Percentiles rank a stretch among this genome's conserved stretches.
These are phyloP conservation scores for Xiphias gladius DNA, from an alignment of 2,113 vertebrate species.

Conservation along the genomic window DNA sequence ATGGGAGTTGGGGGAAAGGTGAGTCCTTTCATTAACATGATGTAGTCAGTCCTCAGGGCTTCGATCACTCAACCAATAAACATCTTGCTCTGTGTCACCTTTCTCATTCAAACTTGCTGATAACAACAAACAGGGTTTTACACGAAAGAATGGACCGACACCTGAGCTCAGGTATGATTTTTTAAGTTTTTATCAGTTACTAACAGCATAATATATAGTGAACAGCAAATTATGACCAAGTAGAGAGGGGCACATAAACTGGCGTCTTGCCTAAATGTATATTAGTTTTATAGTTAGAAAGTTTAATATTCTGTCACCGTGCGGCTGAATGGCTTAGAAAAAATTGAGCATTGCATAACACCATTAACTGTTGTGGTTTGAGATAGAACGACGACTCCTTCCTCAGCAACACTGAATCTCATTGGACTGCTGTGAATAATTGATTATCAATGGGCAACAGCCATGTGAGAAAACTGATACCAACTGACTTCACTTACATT, in stretches of 20 bases:
- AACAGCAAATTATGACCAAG: background rate
- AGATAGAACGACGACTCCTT: constrained; percentile 48
- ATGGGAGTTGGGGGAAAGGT: constrained; percentile 31
- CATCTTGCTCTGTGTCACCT: constrained; percentile 27
- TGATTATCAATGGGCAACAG: constrained; percentile 57
- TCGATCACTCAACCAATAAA: constrained; percentile 48
- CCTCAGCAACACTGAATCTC: constrained; percentile 42
- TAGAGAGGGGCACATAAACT: background rate
- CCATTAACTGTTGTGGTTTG: constrained; percentile 27
- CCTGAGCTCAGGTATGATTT: background rate
- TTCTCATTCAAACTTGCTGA: constrained; percentile 24
- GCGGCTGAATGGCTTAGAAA: background rate
- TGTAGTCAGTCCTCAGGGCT: constrained; percentile 2
- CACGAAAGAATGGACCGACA: background rate
- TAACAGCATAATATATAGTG: background rate
- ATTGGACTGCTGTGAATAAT: constrained; percentile 71
- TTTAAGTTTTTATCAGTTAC: background rate
- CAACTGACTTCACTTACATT: constrained; percentile 60
- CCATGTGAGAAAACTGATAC: constrained; percentile 56
- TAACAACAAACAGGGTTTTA: background rate
- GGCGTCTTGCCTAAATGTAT: background rate
- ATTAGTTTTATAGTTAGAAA: background rate
- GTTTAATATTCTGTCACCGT: background rate
- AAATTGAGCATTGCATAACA: constrained; percentile 19
- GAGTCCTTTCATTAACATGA: constrained; percentile 50